Base-by-base conservation (phyloP, 2,888 invertebrate species). In the Scaeva pyrastri region DNA sequence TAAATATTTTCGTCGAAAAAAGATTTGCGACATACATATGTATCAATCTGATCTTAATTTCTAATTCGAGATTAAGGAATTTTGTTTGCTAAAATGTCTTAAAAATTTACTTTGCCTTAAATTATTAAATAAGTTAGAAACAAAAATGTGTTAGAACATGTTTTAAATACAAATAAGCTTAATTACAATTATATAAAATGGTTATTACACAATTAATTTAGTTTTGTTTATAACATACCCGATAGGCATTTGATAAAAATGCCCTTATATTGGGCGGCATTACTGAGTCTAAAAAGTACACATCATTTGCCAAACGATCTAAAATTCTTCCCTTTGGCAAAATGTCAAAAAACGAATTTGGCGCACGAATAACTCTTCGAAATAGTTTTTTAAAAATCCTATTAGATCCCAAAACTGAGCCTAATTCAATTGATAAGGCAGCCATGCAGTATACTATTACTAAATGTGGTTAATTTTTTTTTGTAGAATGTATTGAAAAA, bases 301-400 rank as follows among this genome's bases (percentile, higher is more conserved):
- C 91, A 91, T 95, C 95, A 88, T 92, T 93, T 86, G 94, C 93
- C 90, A 95, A 94, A 88, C 95, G 93, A 91, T 94, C 94, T 71
- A 95, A 91, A 88, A 95, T 93, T 72, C 95, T 93, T 82, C 95
- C 95, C 87, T 93, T 90, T 11, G 95, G 95, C 84, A 94, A 94
- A 45, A 93, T 94, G 91, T 95, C 95, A 91, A 95, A 95, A 92
- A 95, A 94, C 72, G 91, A 90, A 92, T 94, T 93, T 16, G 95
- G 95, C 81, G 93, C 93, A 85, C 93, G 92, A 86, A 95, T 89
- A 88, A 94, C 91, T 88, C 91, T 91, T 56, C 89, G 75, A 81
- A 95, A 92, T 88, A 95, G 91, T 39, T 88, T 90, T 60, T 90
- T 88, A 90, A 95, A 94, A 88, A 94, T 92, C 86, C 88, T 90